These are phyloP conservation scores for Phocoena sinus DNA, from an alignment of 2,113 vertebrate species.

Conservation along the genomic window DNA sequence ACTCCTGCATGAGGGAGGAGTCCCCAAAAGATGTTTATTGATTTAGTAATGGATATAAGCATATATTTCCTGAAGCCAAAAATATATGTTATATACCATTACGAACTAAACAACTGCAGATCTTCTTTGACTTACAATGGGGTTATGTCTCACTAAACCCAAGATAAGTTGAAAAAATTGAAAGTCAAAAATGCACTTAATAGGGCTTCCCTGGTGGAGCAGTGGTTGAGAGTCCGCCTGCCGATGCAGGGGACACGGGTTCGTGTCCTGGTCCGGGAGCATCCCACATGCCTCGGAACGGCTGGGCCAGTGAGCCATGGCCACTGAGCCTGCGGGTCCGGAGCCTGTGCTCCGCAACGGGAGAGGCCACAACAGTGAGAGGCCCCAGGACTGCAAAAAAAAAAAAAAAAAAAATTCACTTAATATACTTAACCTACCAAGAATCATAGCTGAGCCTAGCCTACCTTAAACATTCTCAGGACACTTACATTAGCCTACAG, in stretches of 20 bases:
- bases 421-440: neutral
- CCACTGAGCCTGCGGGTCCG: no score
- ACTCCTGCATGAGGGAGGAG: neutral
- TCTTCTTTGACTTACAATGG: neutral
- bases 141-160: neutral
- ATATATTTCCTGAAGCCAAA: neutral
- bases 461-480: neutral
- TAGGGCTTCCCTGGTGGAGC: neutral
- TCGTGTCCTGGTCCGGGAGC: rapidly evolving
- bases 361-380: no score
- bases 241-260: no score
- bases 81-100: neutral
- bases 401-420: neutral
- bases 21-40: neutral
- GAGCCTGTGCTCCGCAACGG: no score
- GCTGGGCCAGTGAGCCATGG: no score
- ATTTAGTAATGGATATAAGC: neutral
- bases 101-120: neutral
- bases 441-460: neutral
- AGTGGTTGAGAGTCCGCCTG: no score
- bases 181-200: neutral
- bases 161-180: neutral
- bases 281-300: no score
- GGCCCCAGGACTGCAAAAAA: no score
- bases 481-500: neutral